phyloP scores from a whole-genome alignment of 2,888 invertebrate species.

The Trichogramma dendrolimi region DNA sequence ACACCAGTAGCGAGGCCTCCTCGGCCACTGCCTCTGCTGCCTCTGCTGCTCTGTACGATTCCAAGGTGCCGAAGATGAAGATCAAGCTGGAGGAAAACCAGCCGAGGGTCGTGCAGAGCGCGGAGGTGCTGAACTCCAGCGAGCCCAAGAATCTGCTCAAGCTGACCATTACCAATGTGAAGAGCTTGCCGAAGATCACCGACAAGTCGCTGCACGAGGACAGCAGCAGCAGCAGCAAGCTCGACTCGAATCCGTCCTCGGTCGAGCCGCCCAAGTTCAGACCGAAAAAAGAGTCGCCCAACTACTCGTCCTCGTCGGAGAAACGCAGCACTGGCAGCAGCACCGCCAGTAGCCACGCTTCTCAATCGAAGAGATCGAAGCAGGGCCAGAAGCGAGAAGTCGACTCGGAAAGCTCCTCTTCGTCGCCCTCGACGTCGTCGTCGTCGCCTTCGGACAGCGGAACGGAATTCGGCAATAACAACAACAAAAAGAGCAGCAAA shows the following conservation, averaged over 20 bases:
- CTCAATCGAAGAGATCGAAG: conserved; percentile 23
- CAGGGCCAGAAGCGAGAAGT: conserved; percentile 29
- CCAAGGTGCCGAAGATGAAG: conserved; percentile 42
- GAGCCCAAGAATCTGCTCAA: conserved; percentile 39
- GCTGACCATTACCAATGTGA: conserved; percentile 41
- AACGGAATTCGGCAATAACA: conserved; percentile 5
- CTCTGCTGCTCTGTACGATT: conserved; percentile 8
- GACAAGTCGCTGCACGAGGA: conserved; percentile 18
- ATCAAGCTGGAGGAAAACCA: conserved; percentile 41
- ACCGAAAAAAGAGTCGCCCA: conserved; percentile 32
- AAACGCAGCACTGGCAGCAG: conserved; percentile 20
- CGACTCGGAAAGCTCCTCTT: conserved; percentile 7
- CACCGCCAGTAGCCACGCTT: conserved; percentile 17
- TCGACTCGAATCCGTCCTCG: conserved; percentile 5
- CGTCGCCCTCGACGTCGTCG: too few relatives aligned
- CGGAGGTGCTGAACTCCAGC: conserved; percentile 23
- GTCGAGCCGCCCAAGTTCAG: conserved; percentile 35
- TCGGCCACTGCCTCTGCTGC: background rate
- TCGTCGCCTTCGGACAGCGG: too few relatives aligned
- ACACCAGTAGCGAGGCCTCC: conserved; percentile 17
- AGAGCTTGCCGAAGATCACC: conserved; percentile 22
- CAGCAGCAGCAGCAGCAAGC: conserved; percentile 8
- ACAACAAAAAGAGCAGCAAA: conserved; percentile 10
- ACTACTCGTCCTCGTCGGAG: conserved; percentile 20
- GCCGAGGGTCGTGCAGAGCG: conserved; percentile 37